Base-by-base conservation (phyloP, 2,113 vertebrate species). In the Xenotilapia flavipinnis region DNA sequence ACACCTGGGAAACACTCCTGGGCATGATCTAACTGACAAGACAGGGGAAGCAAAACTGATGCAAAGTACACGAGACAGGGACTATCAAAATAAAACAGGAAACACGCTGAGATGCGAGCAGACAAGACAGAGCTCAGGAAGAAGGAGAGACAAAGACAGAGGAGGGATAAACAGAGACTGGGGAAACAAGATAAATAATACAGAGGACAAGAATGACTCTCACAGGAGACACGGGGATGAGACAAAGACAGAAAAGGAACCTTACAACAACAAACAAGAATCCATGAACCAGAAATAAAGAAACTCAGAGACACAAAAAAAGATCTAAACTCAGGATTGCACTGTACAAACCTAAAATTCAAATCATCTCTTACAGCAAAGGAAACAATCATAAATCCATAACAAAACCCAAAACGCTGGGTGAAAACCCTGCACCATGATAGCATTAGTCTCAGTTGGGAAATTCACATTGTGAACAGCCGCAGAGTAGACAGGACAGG, bases 361-460 rank as follows among this genome's bases (percentile, higher is more conserved):
- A 65, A 65, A 38, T 65, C 0, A 38, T 65, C 10, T 38, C 33
- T 38, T 38, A 65, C 33, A n/a, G 33, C 19, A n/a, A 65, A 65
- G 10, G 33, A 38, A 65, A 38, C 6, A 3, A 65, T 38, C 17
- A n/a, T 65, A 21, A 65, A 65, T 38, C 60, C 19, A 21, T 21
- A 38, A n/a, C 31, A 36, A 38, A 38, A 8, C 6, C 33, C 17
- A 12, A 65, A 65, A 7, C 0, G 1, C 33, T n/a, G 60, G 60
- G 33, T 65, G 10, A 0, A 65, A 65, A 65, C 0, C 31, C 60
- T 36, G 60, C 6, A 65, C 60, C 60, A n/a, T 7, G 60, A 65
- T 12, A 1, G 0, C 31, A n/a, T 65, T 38, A 12, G 60, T 65
- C 33, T 65, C 33, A 65, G 33, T 65, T 0, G 60, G 33, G 0